These are phyloP conservation scores for Rhagium mordax DNA, from an alignment of 2,888 invertebrate species.

Conservation along the genomic window DNA sequence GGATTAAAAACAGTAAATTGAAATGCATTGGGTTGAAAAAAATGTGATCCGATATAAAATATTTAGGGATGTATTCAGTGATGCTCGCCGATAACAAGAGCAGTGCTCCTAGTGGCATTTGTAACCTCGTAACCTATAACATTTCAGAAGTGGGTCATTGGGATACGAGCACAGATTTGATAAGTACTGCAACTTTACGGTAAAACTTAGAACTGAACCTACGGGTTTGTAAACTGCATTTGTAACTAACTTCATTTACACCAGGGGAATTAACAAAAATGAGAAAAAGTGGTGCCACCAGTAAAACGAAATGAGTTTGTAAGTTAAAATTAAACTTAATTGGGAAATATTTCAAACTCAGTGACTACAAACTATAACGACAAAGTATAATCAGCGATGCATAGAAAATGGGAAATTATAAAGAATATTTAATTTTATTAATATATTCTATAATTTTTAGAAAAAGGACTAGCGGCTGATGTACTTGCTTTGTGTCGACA, in stretches of 20 bases:
- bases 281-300: not conserved
- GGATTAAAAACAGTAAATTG: not conserved
- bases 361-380: not conserved
- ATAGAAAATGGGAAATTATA: not conserved
- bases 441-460: not conserved
- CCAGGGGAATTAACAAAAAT: not conserved
- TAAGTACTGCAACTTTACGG: slow-evolving; percentile 12
- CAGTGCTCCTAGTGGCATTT: slow-evolving; percentile 19
- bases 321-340: not conserved
- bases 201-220: not conserved
- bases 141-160: slow-evolving; percentile 50
- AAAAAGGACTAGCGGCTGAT: not conserved
- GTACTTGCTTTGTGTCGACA: not conserved
- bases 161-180: slow-evolving; percentile 18
- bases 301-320: not conserved
- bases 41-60: not conserved
- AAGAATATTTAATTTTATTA: not conserved
- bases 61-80: slow-evolving; percentile 14
- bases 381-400: not conserved
- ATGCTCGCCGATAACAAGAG: slow-evolving; percentile 8
- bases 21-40: not conserved
- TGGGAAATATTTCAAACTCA: not conserved
- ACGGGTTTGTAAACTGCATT: not conserved
- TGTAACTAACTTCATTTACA: not conserved
- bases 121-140: slow-evolving; percentile 49